Percentiles rank a stretch among this genome's conserved stretches.
phyloP scores from a whole-genome alignment of 2,888 invertebrate genomes.

The Ecdyonurus torrentis region DNA sequence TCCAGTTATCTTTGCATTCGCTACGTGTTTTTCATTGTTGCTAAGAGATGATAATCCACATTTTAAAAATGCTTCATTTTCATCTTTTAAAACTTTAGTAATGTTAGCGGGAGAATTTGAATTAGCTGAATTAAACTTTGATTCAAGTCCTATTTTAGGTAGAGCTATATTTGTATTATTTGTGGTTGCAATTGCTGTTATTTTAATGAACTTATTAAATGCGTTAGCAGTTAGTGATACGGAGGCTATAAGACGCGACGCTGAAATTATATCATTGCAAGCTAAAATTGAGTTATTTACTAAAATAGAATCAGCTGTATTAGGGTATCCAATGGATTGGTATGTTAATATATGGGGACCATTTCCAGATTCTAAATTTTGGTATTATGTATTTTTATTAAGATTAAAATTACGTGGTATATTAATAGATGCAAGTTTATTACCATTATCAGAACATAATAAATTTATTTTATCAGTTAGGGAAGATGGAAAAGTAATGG shows the following conservation, averaged over 20 bases:
- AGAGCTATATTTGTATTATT: neutral
- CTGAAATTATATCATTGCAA: neutral
- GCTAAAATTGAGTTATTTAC: neutral
- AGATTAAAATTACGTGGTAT: neutral
- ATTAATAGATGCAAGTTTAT: neutral
- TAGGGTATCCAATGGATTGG: neutral
- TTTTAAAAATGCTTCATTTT: neutral
- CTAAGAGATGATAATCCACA: neutral
- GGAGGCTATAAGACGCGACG: neutral
- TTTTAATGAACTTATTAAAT: neutral
- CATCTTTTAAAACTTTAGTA: neutral
- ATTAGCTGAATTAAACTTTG: neutral
- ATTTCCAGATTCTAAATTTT: neutral
- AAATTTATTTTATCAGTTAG: neutral
- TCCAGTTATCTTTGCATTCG: neutral
- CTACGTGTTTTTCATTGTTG: neutral
- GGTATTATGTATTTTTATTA: neutral
- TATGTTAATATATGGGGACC: neutral
- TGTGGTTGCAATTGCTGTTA: neutral
- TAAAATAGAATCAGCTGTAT: neutral
- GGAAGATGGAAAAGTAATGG: neutral
- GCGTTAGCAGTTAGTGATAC: neutral
- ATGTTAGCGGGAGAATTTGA: neutral
- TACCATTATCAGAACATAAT: neutral
- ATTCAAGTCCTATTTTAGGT: neutral